Evolutionary conservation across 2,888 invertebrate species (phyloP).

Genomic region (Eupelmus urozonus): DNA sequence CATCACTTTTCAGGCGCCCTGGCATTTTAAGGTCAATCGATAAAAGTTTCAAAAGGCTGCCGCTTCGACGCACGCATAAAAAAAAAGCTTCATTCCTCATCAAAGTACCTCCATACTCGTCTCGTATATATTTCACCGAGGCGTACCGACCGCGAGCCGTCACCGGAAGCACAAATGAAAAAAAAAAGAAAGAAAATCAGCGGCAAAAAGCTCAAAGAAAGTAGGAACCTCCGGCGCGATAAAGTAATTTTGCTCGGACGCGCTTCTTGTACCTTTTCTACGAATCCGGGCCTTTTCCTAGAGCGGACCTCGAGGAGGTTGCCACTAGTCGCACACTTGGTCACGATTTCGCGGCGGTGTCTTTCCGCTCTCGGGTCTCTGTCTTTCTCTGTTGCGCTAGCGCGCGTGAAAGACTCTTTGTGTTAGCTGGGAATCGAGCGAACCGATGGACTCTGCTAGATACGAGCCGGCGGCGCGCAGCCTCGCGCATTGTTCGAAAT

Average conservation of each 20-base stretch:
- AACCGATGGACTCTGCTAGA: constrained; percentile 49
- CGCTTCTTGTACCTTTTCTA: constrained; percentile 21
- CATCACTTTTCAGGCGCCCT: not conserved
- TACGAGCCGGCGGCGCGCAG: constrained; percentile 11
- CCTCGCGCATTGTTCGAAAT: constrained; percentile 29
- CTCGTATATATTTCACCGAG: too few relatives aligned
- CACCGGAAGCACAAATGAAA: too few relatives aligned
- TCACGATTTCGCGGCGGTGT: constrained; percentile 70
- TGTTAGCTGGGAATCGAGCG: constrained; percentile 25
- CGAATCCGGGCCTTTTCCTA: constrained; percentile 46
- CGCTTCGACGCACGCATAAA: too few relatives aligned
- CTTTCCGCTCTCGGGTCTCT: constrained; percentile 3
- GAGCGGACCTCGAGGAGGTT: not conserved
- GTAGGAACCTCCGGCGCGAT: constrained; percentile 16
- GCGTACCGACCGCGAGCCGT: too few relatives aligned
- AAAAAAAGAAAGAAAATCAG: not conserved
- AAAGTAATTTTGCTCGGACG: constrained; percentile 28
- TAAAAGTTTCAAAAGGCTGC: constrained; percentile 1
- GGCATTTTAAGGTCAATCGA: constrained; percentile 36
- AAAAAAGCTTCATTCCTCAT: too few relatives aligned
- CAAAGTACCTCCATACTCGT: too few relatives aligned
- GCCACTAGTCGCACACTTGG: constrained; percentile 68
- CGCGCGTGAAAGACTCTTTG: too few relatives aligned
- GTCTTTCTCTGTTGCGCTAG: not conserved
- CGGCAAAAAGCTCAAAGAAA: constrained; percentile 2